Evolutionary conservation across 2,113 vertebrate genomes (phyloP), one percentile per base, ranked within the genome.

Genomic region (Vanacampus margaritifer): DNA sequence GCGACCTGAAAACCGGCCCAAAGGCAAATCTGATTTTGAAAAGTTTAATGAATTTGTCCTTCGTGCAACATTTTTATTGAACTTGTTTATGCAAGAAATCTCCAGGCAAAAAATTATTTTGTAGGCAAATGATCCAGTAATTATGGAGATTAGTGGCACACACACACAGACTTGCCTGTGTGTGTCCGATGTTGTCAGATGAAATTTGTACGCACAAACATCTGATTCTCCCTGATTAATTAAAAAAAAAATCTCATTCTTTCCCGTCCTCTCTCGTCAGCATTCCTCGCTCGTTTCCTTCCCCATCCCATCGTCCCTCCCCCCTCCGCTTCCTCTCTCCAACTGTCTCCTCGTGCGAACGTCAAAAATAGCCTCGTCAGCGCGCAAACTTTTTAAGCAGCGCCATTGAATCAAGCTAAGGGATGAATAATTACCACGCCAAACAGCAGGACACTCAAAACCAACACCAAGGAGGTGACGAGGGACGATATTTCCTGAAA

Each of bases 101-200:
- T 88, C 85, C 81, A 77, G 81, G 77, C 80, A 84, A 67, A 77
- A 86, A 89, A 87, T 88, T 67, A 86, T 87, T 89, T 88, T 88
- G 81, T 74, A 86, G 79, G 79, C 81, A 90, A 90, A 90, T 88
- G 83, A 87, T 87, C 78, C 84, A 79, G 84, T 86, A 84, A 88
- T 89, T 89, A 90, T 86, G 82, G 83, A 90, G 82, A 89, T 87
- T 79, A 87, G 84, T 79, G 74, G 69, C 87, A 84, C 83, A 85
- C 76, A 73, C 64, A 71, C 75, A 85, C 73, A 87, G 82, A 58
- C 65, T 58, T 28, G 32, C 41, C 53, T 26, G 48, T 63, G 45
- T 26, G 50, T 62, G 62, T 56, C 69, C 83, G 65, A 79, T 46
- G 23, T 70, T 78, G 73, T 81, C 74, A 72, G 76, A 80, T 80